Evolutionary conservation across 2,888 invertebrate species (phyloP), one percentile per base, ranked within the genome.

Genomic region (Diaperis boleti): DNA sequence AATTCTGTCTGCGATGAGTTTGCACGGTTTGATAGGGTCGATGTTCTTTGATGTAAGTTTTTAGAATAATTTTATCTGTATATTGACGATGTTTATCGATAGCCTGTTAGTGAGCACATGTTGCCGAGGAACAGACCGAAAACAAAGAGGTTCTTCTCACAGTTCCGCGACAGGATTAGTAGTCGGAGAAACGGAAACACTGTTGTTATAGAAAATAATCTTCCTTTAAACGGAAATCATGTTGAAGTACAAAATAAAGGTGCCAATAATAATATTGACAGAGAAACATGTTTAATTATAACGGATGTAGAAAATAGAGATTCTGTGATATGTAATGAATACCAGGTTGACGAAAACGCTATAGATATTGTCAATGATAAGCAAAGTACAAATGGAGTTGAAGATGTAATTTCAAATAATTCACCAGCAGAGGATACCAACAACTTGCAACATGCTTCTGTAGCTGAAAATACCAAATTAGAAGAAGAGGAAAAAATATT

Each of bases 1-100:
- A 62, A 83, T 90, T 17, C 81, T 91, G 72, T 86, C 88, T 6
- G 83, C 82, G 3, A 74, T 91, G 41, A 86, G 90, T 59, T 82
- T 90, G 59, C 85, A 87, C 70, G 89, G 90, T 73, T 64, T 82
- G 18, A 74, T 82, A 5, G 83, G 82, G 26, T 79, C 82, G 4
- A 70, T 81, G 50, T 76, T 84, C 29, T 81, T 82, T 59, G 79
- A 81, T 69, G 88, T 90, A 83, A 82, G 81, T 83, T 33, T 0
- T 18, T 20, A 20, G n/a, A 29, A 33, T 33, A 45, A 18, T 26
- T 26, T n/a, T 45, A 42, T 45, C 20, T 13, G 8, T 18, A 31
- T 56, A 15, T 31, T 44, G 26, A 44, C 15, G 29, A 22, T 22
- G 5, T 52, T 22, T 45, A 56, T 56, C 35, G 35, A 45, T 39